Evolutionary conservation across 2,113 vertebrate genomes (phyloP).

Genomic region (Orycteropus afer): DNA sequence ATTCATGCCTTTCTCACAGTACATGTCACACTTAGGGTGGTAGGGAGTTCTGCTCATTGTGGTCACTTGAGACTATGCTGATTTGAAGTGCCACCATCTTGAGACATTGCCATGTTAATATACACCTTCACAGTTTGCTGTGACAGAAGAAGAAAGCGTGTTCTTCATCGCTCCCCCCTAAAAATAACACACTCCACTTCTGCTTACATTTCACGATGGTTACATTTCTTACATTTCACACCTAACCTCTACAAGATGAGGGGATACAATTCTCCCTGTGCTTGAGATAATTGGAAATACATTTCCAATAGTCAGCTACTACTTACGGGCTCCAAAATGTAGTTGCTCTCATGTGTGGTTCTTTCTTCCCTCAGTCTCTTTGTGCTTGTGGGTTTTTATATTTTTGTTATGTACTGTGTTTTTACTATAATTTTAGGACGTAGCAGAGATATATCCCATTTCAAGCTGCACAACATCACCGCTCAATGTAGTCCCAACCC

Average conservation of each 20-base stretch:
- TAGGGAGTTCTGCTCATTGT: background rate
- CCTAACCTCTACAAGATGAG: background rate
- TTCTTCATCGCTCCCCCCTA: background rate
- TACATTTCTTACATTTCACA: no score
- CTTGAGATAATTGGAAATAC: background rate
- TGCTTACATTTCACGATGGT: background rate
- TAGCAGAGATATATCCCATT: background rate
- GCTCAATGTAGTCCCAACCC: background rate
- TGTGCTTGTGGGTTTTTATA: background rate
- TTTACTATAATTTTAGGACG: background rate
- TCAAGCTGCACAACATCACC: background rate
- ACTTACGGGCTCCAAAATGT: background rate
- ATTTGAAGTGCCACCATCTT: accelerated
- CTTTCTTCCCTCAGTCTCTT: background rate
- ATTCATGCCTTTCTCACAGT: background rate
- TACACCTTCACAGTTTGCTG: background rate
- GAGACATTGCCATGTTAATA: background rate
- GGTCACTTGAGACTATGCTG: background rate
- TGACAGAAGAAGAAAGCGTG: background rate
- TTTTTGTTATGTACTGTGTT: background rate
- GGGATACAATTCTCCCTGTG: background rate
- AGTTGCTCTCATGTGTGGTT: background rate
- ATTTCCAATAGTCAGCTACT: background rate
- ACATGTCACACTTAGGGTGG: background rate
- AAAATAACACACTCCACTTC: background rate